Base-by-base conservation (phyloP, 1,140 invertebrate genomes). In the Arctopsyche grandis region DNA sequence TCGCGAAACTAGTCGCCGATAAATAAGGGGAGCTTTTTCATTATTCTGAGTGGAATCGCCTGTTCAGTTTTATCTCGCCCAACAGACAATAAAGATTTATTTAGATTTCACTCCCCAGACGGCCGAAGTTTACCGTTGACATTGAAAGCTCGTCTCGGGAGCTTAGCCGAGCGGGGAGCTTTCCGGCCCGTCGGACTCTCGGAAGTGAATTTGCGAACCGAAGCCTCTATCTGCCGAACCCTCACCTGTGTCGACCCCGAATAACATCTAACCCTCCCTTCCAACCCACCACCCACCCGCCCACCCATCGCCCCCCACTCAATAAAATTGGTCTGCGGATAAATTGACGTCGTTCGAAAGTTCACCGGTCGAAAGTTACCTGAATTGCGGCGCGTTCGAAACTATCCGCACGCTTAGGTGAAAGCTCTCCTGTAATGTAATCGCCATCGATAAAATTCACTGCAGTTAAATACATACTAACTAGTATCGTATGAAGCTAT, bases 1-100 rank as follows among this genome's bases (percentile, higher is more conserved):
- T 60, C 56, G 48, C 48, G 48, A 52, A 52, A 52, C 48, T 16
- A 38, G 26, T 43, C 38, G 24, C 44, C 19, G 76, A 38, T 38
- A 69, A 69, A 16, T 24, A 16, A 46, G 75, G 9, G 66, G 38
- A 29, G 14, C 29, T 73, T 71, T 71, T 71, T 78, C 77, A 78
- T 78, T 78, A 78, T 58, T 58, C 63, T 48, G 71, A 78, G 77
- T 70, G 77, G 70, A 78, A 71, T 70, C 38, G 77, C 66, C 38
- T 78, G 77, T 71, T 78, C 52, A 70, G 66, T 70, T 70, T 43
- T 60, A 78, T 78, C 77, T 19, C 77, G 24, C 58, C 75, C 58
- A 66, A 5, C 60, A 66, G 43, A 78, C 69, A 60, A 73, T 73
- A 58, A 78, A 71, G 69, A 78, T 71, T 71, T 78, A 70, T 71